phyloP scores from a whole-genome alignment of 2,113 vertebrate genomes.

The Dasyornis broadbenti region DNA sequence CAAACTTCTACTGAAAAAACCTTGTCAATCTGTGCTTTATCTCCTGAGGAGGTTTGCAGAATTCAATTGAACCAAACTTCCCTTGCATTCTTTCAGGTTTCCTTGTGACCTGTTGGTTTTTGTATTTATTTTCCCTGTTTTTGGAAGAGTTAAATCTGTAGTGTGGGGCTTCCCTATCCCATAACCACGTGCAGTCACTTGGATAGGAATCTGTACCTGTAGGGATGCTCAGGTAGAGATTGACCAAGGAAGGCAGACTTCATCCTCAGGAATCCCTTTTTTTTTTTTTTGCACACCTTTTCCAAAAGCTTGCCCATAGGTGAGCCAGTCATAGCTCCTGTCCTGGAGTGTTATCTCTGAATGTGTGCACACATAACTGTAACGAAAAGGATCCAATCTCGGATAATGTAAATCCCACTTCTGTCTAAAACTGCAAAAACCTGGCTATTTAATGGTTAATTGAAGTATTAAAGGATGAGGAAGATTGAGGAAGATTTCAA shows the following conservation, averaged over 20 bases:
- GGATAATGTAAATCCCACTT: neutral
- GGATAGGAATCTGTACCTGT: neutral
- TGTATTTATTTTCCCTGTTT: neutral
- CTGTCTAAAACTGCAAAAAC: neutral
- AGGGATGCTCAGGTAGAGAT: neutral
- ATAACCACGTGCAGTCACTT: neutral
- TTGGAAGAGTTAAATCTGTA: neutral
- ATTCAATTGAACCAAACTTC: neutral
- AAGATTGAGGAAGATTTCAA: neutral
- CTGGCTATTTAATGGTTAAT: neutral
- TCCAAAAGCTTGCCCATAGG: neutral
- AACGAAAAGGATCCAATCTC: neutral
- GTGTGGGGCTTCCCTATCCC: neutral
- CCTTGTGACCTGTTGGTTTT: neutral
- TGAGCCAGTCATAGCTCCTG: neutral
- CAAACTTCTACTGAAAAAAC: neutral
- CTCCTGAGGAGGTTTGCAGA: neutral
- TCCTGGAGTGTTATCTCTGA: neutral
- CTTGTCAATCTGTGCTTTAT: neutral
- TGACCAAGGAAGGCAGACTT: neutral
- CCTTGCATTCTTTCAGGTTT: neutral
- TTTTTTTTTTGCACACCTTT: neutral
- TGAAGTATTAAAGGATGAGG: neutral
- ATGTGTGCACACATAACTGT: accelerated
- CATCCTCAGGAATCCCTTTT: neutral